Base-by-base conservation (phyloP, 2,113 vertebrate species). In the Microcebus lehilahytsara region DNA sequence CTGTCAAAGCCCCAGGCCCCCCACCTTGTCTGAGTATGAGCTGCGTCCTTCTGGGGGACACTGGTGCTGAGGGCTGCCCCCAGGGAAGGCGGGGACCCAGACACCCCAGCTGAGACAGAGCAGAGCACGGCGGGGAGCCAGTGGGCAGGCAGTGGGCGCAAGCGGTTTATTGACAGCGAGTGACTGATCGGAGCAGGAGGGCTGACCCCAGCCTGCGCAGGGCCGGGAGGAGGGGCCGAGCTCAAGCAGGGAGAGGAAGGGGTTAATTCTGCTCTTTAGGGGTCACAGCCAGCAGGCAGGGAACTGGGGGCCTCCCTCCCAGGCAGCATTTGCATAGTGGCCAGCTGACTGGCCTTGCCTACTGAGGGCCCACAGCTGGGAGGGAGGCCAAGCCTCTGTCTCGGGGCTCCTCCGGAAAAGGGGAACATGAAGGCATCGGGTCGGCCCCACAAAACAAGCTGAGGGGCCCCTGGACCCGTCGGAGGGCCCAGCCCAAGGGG, bases 311-410 rank as follows among this genome's bases (percentile, higher is more conserved):
- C 85, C 95, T 93, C 53, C 87, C 67, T 8, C 42, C 42, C 42
- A 56, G 94, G 91, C 93, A 95, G 88, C 77, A 84, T 96, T 98
- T 98, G 98, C 98, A 98, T 98, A 98, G 97, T 96, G 97, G 94
- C 91, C 96, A 92, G 78, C 58, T 56, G 8, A 72, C 40, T 77
- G 93, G 85, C 80, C 94, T 90, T 66, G 91, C 93, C 89, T 74
- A 80, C 66, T 27, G 8, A 92, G 84, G 66, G 20, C 42, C 27
- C 12, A 14, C 10, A 19, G 69, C 1, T 58, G 42, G 42, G 42
- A 46, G 86, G 69, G 77, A 67, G 88, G 74, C 79, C 62, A 91
- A 72, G 91, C 93, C 85, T 85, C 95, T 51, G 49, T 85, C 86
- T 91, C 72, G 23, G 51, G 91, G 74, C 60, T 56, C 89, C 51